These are phyloP conservation scores for Eristalis tenax DNA, from an alignment of 2,888 invertebrate species.

Conservation along the genomic window DNA sequence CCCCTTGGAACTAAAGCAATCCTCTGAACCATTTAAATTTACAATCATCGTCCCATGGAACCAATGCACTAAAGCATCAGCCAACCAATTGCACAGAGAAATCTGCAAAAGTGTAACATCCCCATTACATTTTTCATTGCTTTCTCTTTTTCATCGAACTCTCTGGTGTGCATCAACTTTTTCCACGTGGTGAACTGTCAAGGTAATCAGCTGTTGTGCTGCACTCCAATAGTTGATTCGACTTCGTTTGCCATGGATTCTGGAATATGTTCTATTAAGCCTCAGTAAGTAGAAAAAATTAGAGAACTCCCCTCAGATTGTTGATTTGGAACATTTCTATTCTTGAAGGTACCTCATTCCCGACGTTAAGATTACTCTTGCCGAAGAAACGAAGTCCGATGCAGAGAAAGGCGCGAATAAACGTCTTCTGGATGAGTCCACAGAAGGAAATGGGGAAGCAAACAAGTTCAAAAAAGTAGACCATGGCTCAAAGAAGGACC, in stretches of 20 bases:
- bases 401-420: slow-evolving; percentile 70
- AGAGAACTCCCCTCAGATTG: neutral
- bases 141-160: neutral
- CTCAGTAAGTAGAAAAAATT: slow-evolving; percentile 74
- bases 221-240: slow-evolving; percentile 14
- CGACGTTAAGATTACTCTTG: slow-evolving; percentile 58
- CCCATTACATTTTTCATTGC: neutral
- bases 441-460: slow-evolving; percentile 6
- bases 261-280: slow-evolving; percentile 80
- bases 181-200: slow-evolving; percentile 50
- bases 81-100: too few relatives aligned
- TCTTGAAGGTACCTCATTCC: slow-evolving; percentile 72
- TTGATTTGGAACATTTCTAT: neutral
- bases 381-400: neutral
- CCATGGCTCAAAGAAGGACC: slow-evolving; percentile 75
- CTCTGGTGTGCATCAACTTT: neutral
- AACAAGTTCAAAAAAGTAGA: slow-evolving; percentile 72
- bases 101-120: neutral
- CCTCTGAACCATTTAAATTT: neutral
- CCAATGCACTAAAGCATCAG: neutral
- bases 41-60: neutral
- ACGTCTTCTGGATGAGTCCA: slow-evolving; percentile 68
- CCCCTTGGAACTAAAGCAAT: neutral
- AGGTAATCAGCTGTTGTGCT: slow-evolving; percentile 40
- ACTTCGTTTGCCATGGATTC: slow-evolving; percentile 75